Evolutionary conservation across 1,140 invertebrate genomes (phyloP).

Genomic region (Temnothorax nylanderi): DNA sequence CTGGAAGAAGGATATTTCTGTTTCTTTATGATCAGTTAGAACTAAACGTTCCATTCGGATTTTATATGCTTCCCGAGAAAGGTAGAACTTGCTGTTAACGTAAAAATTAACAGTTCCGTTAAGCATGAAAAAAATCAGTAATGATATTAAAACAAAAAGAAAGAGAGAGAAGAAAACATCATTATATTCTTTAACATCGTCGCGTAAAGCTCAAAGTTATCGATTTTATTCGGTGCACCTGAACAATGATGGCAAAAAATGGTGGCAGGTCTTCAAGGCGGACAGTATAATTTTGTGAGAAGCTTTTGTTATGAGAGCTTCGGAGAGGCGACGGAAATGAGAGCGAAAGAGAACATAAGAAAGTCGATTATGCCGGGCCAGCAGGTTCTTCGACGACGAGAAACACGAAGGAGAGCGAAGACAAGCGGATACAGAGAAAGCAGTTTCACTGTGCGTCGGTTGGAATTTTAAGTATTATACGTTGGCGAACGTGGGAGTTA

Average conservation of each 20-base stretch:
- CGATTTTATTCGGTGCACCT: slow-evolving; percentile 17
- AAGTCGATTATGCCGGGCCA: slow-evolving; percentile 43
- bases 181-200: neutral
- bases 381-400: slow-evolving; percentile 18
- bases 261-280: neutral
- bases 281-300: slow-evolving; percentile 21
- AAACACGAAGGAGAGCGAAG: slow-evolving; percentile 8
- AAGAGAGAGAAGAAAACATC: neutral
- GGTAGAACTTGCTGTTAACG: neutral
- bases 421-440: slow-evolving; percentile 62
- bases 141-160: neutral
- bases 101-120: neutral
- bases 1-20: neutral
- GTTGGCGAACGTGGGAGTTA: slow-evolving; percentile 34
- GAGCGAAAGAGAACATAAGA: slow-evolving; percentile 21
- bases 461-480: slow-evolving; percentile 61
- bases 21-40: slow-evolving; percentile 10
- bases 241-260: neutral
- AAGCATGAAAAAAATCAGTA: neutral
- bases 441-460: slow-evolving; percentile 60
- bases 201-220: slow-evolving; percentile 29
- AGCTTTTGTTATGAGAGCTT: neutral
- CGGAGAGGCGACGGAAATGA: neutral
- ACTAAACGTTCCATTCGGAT: neutral
- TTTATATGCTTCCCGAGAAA: neutral